Base-by-base conservation (phyloP, 2,797 vertebrate genomes). In the Malacoraja senta region DNA sequence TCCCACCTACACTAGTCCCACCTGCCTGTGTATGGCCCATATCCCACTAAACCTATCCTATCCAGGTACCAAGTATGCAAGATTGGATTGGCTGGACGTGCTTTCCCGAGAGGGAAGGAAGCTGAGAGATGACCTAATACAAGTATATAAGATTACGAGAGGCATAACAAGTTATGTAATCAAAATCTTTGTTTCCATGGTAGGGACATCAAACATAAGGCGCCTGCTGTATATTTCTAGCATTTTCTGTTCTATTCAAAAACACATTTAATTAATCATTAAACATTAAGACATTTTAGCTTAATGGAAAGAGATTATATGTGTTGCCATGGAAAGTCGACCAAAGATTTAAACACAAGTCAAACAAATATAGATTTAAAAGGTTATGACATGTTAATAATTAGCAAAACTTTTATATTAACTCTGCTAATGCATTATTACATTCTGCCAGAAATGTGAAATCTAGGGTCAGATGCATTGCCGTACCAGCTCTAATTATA, bases 341-440 rank as follows among this genome's bases (percentile, higher is more conserved):
- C 65, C 21, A 91, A 91, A 71, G 88, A 91, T 15, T 72, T 71
- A 91, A 91, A 91, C 19, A 24, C 32, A 91, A 86, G 68, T 72
- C 35, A 12, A 38, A 44, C n/a, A 72, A 72, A 21, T 91, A 72
- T 91, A 10, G 63, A 91, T 38, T 29, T 72, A 13, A 38, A 91
- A 26, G 65, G 32, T 91, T 91, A 72, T 91, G 88, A 91, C 32
- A 72, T 91, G 71, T 91, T 63, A 72, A 91, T 72, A 91, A 91
- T 68, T 72, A 71, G 65, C 19, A 91, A 44, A 19, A 9, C 65
- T 71, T 72, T 91, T 9, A 71, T 91, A 91, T 72, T 72, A 91
- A 72, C 35, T 44, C 35, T 72, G 32, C 53, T 86, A 71, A 91
- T 72, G 68, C 65, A 72, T 91, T 91, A 68, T 91, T 24, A 44